Conservation (phyloP, 2,888 invertebrate genomes). For the Dromius quadrimaculatus region DNA sequence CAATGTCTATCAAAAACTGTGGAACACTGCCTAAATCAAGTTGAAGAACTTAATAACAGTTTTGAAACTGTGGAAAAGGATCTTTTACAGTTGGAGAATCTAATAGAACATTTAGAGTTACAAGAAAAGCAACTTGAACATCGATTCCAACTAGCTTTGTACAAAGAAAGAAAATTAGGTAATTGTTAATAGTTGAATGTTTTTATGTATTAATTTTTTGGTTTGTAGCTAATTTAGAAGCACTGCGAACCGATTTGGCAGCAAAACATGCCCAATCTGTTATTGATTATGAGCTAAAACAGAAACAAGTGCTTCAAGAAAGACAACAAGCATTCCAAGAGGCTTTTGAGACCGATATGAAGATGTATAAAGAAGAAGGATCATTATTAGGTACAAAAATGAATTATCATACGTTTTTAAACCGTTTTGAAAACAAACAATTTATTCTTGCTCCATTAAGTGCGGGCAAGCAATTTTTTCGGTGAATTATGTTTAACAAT, state of each 20-base stretch:
- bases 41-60: constrained; percentile 70
- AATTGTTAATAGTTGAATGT: constrained; percentile 51
- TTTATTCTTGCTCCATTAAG: too few relatives aligned
- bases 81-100: constrained; percentile 75
- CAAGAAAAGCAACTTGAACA: constrained; percentile 80
- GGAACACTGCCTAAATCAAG: constrained; percentile 68
- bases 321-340: constrained; percentile 78
- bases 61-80: constrained; percentile 76
- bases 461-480: too few relatives aligned
- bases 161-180: constrained; percentile 81
- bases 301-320: constrained; percentile 72
- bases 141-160: constrained; percentile 77
- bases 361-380: constrained; percentile 74
- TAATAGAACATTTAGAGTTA: constrained; percentile 77
- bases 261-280: constrained; percentile 72
- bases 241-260: constrained; percentile 68
- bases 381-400: too few relatives aligned
- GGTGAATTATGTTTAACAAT: too few relatives aligned
- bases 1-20: constrained; percentile 65
- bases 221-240: constrained; percentile 64
- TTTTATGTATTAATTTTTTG: constrained; percentile 5
- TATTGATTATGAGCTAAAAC: constrained; percentile 69
- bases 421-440: too few relatives aligned
- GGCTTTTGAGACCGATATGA: constrained; percentile 77
- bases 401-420: too few relatives aligned